Percentiles rank a stretch among this genome's conserved stretches.
Conservation (phyloP, 2,113 vertebrate genomes). For the zebrafish (Danio rerio) region DNA sequence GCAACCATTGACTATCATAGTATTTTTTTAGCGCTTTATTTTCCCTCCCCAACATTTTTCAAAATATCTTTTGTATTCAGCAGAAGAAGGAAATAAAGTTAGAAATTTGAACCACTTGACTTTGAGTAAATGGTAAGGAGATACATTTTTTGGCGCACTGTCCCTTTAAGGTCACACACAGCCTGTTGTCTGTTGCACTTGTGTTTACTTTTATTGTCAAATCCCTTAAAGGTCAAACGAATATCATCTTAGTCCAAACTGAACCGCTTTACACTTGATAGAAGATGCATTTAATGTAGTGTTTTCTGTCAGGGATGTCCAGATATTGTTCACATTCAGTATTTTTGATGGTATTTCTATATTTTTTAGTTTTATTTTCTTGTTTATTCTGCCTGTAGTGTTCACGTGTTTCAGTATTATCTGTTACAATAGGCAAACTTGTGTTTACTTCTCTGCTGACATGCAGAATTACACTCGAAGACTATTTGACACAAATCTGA, state of each 20-base stretch:
- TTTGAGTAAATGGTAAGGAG: too few species aligned
- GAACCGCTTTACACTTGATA: background rate
- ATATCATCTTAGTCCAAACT: background rate
- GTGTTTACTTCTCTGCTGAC: background rate
- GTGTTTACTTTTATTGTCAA: background rate
- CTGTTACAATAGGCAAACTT: background rate
- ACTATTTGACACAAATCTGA: background rate
- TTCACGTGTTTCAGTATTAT: conserved; percentile 8
- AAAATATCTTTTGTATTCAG: too few species aligned
- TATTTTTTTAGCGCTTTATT: too few species aligned
- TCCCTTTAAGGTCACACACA: background rate
- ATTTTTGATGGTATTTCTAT: background rate
- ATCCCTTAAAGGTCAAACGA: background rate
- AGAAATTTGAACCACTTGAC: too few species aligned
- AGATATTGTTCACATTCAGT: background rate
- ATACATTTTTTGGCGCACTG: too few species aligned
- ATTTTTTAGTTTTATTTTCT: background rate
- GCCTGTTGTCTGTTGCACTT: background rate
- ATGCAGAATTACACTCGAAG: background rate
- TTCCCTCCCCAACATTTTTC: too few species aligned
- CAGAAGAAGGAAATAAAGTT: too few species aligned
- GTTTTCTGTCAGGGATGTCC: background rate
- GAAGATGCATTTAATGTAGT: background rate
- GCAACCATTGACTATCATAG: too few species aligned
- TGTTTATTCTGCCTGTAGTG: background rate